Conservation (phyloP, 1,140 invertebrate species). For the Neodiprion virginianus region DNA sequence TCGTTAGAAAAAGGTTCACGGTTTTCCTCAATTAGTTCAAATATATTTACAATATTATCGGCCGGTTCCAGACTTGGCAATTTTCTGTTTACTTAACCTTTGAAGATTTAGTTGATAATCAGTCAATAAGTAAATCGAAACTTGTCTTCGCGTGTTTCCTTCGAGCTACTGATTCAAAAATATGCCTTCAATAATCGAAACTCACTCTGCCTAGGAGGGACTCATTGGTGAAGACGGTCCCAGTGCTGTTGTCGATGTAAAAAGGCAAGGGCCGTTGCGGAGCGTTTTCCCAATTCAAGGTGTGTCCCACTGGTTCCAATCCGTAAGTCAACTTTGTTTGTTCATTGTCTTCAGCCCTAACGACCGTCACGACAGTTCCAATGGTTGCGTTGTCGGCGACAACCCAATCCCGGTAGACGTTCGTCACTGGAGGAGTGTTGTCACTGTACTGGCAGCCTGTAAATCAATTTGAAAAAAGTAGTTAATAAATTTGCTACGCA, state of each 20-base stretch:
- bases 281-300: constrained; percentile 44
- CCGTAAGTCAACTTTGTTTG: constrained; percentile 68
- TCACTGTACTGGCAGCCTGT: constrained; percentile 47
- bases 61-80: too few relatives aligned
- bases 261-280: constrained; percentile 65
- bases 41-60: too few relatives aligned
- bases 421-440: constrained; percentile 62
- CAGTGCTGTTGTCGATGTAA: constrained; percentile 71
- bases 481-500: constrained; percentile 9
- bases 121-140: too few relatives aligned
- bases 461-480: constrained; percentile 29
- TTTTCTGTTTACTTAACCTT: too few relatives aligned
- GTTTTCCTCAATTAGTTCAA: too few relatives aligned
- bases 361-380: constrained; percentile 68
- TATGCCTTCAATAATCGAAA: constrained; percentile 16
- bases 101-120: too few relatives aligned
- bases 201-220: constrained; percentile 72
- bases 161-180: too few relatives aligned
- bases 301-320: constrained; percentile 63
- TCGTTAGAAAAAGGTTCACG: too few relatives aligned
- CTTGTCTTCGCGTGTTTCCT: too few relatives aligned
- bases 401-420: constrained; percentile 71
- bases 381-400: constrained; percentile 70
- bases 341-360: constrained; percentile 68
- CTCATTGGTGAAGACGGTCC: constrained; percentile 74